Evolutionary conservation across 2,888 invertebrate species (phyloP).

Genomic region (Taphrorychus bicolor): DNA sequence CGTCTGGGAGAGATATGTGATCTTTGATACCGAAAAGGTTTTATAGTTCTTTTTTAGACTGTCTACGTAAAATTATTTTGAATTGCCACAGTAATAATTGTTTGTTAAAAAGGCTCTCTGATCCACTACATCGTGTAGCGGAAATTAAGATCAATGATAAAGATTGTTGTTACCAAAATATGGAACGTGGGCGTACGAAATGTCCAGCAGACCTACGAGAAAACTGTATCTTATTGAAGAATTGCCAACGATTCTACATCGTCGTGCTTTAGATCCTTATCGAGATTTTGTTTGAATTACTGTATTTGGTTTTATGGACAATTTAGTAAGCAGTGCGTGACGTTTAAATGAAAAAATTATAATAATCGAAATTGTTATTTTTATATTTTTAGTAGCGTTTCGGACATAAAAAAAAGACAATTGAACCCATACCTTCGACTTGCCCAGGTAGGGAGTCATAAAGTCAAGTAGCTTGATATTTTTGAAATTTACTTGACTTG

Average conservation of each 20-base stretch:
- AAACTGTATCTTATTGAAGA: background rate
- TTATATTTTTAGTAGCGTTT: too few relatives aligned
- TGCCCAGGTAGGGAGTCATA: too few relatives aligned
- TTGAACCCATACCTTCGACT: too few relatives aligned
- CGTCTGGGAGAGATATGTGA: constrained; percentile 35
- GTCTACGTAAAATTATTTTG: background rate
- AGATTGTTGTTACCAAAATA: background rate
- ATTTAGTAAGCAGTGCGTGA: background rate
- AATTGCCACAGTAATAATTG: background rate
- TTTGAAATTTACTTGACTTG: too few relatives aligned
- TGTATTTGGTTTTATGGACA: background rate
- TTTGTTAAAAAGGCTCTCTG: background rate
- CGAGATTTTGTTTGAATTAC: background rate
- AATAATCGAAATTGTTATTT: too few relatives aligned
- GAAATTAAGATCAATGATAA: background rate
- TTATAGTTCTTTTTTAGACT: constrained; percentile 24
- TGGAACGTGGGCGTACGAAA: background rate
- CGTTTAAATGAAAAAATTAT: too few relatives aligned
- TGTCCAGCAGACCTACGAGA: background rate
- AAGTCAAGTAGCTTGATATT: too few relatives aligned
- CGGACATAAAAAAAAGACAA: too few relatives aligned
- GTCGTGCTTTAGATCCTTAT: background rate
- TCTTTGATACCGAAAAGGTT: constrained; percentile 35
- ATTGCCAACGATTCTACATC: background rate
- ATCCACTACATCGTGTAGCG: background rate